Evolutionary conservation across 2,888 invertebrate genomes (phyloP).

Genomic region (Morinoia aosen): DNA sequence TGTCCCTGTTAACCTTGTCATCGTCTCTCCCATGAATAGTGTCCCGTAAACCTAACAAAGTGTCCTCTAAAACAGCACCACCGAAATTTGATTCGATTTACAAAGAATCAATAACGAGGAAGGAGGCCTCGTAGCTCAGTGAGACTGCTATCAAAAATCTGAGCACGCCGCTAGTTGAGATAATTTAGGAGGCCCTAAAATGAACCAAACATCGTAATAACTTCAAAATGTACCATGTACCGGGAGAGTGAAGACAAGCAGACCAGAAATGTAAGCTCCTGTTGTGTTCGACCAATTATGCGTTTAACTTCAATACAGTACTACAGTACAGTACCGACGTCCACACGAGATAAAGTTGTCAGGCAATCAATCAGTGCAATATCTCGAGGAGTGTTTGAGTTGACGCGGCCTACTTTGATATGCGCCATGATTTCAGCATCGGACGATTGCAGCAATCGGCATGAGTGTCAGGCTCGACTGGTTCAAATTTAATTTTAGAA

Average conservation of each 20-base stretch:
- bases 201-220: background rate
- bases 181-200: background rate
- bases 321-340: too few relatives aligned
- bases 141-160: background rate
- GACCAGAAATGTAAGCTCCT: background rate
- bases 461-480: too few relatives aligned
- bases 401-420: too few relatives aligned
- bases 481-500: too few relatives aligned
- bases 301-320: background rate
- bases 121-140: background rate
- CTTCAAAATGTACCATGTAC: background rate
- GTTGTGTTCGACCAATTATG: background rate
- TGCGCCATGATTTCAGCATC: too few relatives aligned
- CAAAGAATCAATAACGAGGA: background rate
- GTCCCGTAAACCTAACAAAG: background rate
- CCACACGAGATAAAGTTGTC: too few relatives aligned
- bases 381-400: too few relatives aligned
- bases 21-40: background rate
- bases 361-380: too few relatives aligned
- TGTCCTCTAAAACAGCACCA: background rate
- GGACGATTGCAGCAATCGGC: too few relatives aligned
- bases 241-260: background rate
- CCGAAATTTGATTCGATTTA: background rate
- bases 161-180: background rate
- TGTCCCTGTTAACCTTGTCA: conserved; percentile 17